Percentiles rank a stretch among this genome's conserved stretches.
Conservation (phyloP, 2,797 vertebrate genomes). For the Mareca strepera region DNA sequence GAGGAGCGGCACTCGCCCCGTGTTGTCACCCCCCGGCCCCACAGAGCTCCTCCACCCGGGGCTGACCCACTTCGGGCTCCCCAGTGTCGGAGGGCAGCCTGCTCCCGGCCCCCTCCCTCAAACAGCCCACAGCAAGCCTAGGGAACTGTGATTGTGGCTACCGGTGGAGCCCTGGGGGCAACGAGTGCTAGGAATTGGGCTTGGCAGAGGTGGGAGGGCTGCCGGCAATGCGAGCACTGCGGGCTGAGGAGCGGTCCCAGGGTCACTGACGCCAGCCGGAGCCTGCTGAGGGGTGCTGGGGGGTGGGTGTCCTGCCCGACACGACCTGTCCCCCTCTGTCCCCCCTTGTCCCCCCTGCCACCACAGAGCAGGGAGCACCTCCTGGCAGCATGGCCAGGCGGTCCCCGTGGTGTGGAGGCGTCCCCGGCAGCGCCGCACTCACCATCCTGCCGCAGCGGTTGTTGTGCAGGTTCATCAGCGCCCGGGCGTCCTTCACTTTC, state of each 20-base stretch:
- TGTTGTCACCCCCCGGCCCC: too few species aligned
- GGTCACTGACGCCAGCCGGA: background rate
- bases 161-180: background rate
- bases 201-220: background rate
- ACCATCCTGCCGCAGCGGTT: conserved; percentile 97
- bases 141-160: background rate
- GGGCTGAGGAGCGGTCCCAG: rapidly evolving
- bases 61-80: rapidly evolving
- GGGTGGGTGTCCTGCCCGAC: background rate
- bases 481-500: conserved; percentile 92
- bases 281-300: too few species aligned
- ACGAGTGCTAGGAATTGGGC: background rate
- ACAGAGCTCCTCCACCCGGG: background rate
- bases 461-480: conserved; percentile 97
- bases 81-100: rapidly evolving
- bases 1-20: background rate
- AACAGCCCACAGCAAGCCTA: background rate
- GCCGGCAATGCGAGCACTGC: background rate
- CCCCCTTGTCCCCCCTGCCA: background rate
- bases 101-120: background rate
- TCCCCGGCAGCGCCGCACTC: conserved; percentile 64
- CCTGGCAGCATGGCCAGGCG: too few species aligned
- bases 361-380: background rate
- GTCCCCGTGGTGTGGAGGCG: too few species aligned
- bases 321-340: background rate